Evolutionary conservation across 2,113 vertebrate genomes (phyloP).

Genomic region (Vireo altiloquus): DNA sequence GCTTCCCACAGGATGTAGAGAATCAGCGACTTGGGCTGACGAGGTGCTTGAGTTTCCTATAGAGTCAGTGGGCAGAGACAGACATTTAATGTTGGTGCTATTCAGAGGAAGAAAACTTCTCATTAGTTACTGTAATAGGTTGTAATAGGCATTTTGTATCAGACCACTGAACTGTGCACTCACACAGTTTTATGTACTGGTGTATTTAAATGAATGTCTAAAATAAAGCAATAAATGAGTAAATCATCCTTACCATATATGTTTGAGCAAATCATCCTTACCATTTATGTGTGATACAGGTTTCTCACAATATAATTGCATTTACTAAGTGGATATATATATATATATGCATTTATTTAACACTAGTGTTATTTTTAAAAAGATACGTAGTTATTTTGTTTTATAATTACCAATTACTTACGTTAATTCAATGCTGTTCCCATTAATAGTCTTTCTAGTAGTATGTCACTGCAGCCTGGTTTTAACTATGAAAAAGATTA

Average conservation of each 20-base stretch:
- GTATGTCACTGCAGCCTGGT: neutral
- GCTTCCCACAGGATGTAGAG: neutral
- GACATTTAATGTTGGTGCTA: neutral
- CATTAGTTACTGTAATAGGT: neutral
- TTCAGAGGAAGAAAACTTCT: neutral
- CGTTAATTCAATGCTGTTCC: neutral
- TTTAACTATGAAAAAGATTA: neutral
- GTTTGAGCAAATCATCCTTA: too few species aligned
- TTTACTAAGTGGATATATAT: neutral
- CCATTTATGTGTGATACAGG: neutral
- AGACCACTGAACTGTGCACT: neutral
- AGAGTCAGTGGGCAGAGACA: neutral
- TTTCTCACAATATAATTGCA: neutral
- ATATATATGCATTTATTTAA: neutral
- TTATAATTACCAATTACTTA: neutral
- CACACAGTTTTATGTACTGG: neutral
- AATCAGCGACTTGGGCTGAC: neutral
- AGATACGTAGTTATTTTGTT: neutral
- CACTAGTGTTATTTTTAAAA: fast-evolving
- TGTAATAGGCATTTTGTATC: neutral
- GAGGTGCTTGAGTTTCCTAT: neutral
- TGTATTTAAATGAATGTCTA: neutral
- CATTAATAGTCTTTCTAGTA: neutral
- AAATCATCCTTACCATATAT: neutral
- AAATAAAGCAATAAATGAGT: neutral